Evolutionary conservation across 2,797 vertebrate species (phyloP), one percentile per base, ranked within the genome.

Genomic region (Liparis tanakae): DNA sequence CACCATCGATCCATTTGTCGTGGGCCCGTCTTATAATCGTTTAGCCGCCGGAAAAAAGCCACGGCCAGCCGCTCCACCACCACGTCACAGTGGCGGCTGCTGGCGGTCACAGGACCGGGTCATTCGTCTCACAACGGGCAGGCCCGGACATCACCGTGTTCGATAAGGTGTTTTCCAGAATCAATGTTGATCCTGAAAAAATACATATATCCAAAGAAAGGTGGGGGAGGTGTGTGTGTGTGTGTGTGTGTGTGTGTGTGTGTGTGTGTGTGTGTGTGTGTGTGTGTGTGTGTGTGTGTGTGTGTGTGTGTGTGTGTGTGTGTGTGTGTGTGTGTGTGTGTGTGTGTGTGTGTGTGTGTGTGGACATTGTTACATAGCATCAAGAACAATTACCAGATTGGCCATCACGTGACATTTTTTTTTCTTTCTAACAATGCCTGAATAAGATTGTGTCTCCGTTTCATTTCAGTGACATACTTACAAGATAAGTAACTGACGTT

Each of bases 31-130:
- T 41, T 33, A 3, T 9, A 37, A 51, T 34, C 14, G 54, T 36
- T 20, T 53, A 53, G 25, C 20, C 10, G 10, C 10, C 20, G 20
- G 37, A 30, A 30, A 30, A 30, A 30, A 51, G 3, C 63, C 33
- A 67, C 48, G 58, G 48, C 53, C 36, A 41, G 70, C 41, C 30
- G 67, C 55, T 70, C 50, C 22, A 56, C 25, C 55, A 60, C 22
- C 46, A 41, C 30, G 3, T 54, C 18, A 82, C 76, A 56, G 33
- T 69, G 70, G 10, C 12, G 10, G 12, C 3, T 14, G 13, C 39
- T 69, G 70, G 10, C 12, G 10, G 12, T 10, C 5, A 41, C 39
- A 41, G 37, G 37, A 37, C 7, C 41, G 18, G n/a, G 25, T 30
- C 25, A 30, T 2, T 30, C 4, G 25, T 30, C 25, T 30, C 25